These are phyloP conservation scores for Oryzias celebensis DNA, from an alignment of 2,113 vertebrate genomes.

Conservation along the genomic window DNA sequence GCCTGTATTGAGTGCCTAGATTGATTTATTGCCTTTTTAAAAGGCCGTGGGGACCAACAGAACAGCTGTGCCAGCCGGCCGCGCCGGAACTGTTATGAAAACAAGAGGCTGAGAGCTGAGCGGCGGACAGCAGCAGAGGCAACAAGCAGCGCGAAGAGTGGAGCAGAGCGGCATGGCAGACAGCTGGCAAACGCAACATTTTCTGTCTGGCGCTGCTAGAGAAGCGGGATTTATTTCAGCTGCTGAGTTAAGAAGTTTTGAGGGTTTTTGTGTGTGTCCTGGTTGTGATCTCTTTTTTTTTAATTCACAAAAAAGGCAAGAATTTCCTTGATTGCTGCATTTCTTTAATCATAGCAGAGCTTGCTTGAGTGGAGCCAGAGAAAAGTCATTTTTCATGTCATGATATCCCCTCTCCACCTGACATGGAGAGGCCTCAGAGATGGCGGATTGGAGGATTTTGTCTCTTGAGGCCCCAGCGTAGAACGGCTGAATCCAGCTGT, in stretches of 20 bases:
- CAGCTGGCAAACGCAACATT: slow-evolving; percentile 74
- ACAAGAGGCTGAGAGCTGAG: slow-evolving; percentile 72
- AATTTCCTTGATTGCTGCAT: slow-evolving; percentile 71
- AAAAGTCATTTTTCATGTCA: slow-evolving; percentile 59
- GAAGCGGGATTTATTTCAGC: slow-evolving; percentile 74
- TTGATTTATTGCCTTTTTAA: slow-evolving; percentile 87
- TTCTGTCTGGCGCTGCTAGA: slow-evolving; percentile 73
- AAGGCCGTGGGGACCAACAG: slow-evolving; percentile 76
- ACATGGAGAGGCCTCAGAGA: slow-evolving; percentile 59
- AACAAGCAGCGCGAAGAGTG: slow-evolving; percentile 57
- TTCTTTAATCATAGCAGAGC: slow-evolving; percentile 64
- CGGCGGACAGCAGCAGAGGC: slow-evolving; percentile 65
- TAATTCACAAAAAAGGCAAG: slow-evolving; percentile 34
- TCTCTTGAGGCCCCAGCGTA: slow-evolving; percentile 58
- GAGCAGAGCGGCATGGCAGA: slow-evolving; percentile 65
- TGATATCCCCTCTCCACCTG: slow-evolving; percentile 62
- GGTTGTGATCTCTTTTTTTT: slow-evolving; percentile 42
- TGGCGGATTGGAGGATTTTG: slow-evolving; percentile 61
- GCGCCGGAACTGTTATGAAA: slow-evolving; percentile 75
- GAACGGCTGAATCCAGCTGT: slow-evolving; percentile 51
- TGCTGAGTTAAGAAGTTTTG: slow-evolving; percentile 54
- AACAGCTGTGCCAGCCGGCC: slow-evolving; percentile 81
- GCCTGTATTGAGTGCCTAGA: slow-evolving; percentile 83
- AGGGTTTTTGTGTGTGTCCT: slow-evolving; percentile 25
- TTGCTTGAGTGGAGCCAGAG: slow-evolving; percentile 63